Base-by-base conservation (phyloP, 2,888 invertebrate genomes). In the Volucella inflata region DNA sequence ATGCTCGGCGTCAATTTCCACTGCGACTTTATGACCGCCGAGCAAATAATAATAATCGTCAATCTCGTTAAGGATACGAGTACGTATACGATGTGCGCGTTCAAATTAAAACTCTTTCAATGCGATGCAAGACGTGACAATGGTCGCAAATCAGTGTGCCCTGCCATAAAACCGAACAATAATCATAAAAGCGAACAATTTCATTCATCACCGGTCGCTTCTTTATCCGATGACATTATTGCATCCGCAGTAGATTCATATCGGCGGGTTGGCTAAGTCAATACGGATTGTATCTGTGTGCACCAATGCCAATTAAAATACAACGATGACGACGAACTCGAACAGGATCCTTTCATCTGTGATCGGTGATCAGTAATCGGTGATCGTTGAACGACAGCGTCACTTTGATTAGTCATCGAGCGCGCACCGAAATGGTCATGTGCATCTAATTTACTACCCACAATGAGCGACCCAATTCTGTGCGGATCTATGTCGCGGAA, bases 111-210 rank as follows among this genome's bases (percentile, higher is more conserved):
- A 62, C 71, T 64, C 55, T 50, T 36, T 59, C 44, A 12, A 40
- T 30, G 16, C 16, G 16, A 46, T 44, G 4, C 51, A 36, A 2
- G 51, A 65, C 84, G 67, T 81, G 81, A 85, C 85, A 85, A 85
- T 60, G 60, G 62, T 62, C 53, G 62, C 84, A 85, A 85, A 76
- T 81, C 81, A 85, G 62, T 55, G 65, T 65, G 64, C 62, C 55
- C 75, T 70, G 46, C 75, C 79, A 79, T 79, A 75, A 79, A 70
- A 81, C 30, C 71, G 75, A 62, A 67, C 53, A 57, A 84, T 77
- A 81, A 85, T 77, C 71, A 71, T 85, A 81, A 85, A 85, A 85
- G 81, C 71, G 67, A 80, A 85, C 81, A 81, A 81, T 85, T 85
- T 77, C 81, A 85, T 85, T 71, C 81, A 81, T 85, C 85, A 85